A percentile compares a stretch with the other conserved stretches of the same genome.
These are phyloP conservation scores for Lepidothrix coronata DNA, from an alignment of 2,113 vertebrate species.

Conservation along the genomic window DNA sequence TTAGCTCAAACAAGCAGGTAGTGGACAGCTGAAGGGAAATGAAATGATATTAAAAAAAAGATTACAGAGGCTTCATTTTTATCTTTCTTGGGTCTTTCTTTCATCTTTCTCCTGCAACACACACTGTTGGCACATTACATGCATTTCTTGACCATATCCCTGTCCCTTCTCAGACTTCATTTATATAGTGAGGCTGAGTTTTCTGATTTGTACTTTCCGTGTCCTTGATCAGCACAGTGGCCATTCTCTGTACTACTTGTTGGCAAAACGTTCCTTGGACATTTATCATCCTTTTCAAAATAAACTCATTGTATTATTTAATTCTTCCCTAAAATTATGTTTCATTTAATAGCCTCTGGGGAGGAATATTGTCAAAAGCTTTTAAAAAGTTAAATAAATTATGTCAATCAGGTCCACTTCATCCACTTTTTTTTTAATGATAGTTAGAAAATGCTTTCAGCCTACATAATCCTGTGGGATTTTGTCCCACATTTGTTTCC, in stretches of 20 bases:
- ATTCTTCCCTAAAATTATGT: neutral
- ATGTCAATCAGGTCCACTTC: neutral
- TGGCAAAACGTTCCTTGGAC: neutral
- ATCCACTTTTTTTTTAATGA: neutral
- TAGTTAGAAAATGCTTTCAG: neutral
- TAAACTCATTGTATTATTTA: neutral
- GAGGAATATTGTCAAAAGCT: neutral
- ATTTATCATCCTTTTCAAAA: neutral
- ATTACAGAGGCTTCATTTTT: neutral
- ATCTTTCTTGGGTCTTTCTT: neutral
- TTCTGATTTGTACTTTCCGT: neutral
- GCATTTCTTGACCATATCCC: neutral
- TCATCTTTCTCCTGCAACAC: neutral
- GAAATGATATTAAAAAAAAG: neutral
- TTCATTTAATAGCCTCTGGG: neutral
- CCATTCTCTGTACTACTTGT: neutral
- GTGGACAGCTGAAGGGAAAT: neutral
- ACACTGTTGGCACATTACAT: neutral
- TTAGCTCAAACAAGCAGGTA: neutral
- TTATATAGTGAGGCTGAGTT: neutral
- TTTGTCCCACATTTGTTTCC: slow-evolving; percentile 32
- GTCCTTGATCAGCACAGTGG: neutral
- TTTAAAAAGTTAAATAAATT: neutral
- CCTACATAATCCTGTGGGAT: neutral
- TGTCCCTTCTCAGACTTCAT: neutral